Evolutionary conservation across 1,140 invertebrate genomes (phyloP), one percentile per base, ranked within the genome.

Genomic region (Coptotermes formosanus): DNA sequence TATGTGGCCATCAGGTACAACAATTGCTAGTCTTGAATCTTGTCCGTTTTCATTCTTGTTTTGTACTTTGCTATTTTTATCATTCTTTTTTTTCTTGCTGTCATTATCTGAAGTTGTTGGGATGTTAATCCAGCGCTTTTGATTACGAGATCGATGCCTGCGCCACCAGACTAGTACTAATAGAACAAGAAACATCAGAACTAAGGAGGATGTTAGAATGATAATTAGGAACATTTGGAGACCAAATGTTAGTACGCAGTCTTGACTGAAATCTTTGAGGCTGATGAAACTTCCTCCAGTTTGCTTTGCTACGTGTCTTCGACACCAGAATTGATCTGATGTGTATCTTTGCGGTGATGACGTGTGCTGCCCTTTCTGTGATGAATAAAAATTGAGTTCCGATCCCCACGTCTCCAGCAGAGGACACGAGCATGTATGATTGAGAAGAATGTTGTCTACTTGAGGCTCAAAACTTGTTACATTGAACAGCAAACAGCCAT

Each of bases 1-100:
- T 23, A 95, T 94, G 89, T 95, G 93, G 3, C 95, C 94, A 86
- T 96, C 96, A 0, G 96, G 96, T 87, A 96, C 93, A 52, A 97
- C 94, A 90, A 96, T 92, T 32, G 92, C 93, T 87, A 93, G 30
- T 48, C 59, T 69, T 8, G 45, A 30, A 55, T 85, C 85, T 44
- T 45, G 38, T 14, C 44, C 59, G 1, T 21, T 48, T 55, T n/a
- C 30, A 32, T 25, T 52, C 14, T 43, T 30, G 1, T 85, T 85
- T 44, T 44, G 23, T 38, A 81, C 59, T n/a, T 30, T 30, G n/a
- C 25, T 75, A n/a, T 8, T 25, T n/a, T 75, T 75, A 75, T 30
- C n/a, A 21, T 82, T 85, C 64, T 85, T 85, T 25, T 14, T 55
- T 21, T 81, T 64, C n/a, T 85, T 48, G 14, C 21, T 69, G 12